phyloP scores from a whole-genome alignment of 2,113 vertebrate species.

The Mastomys natalensis region DNA sequence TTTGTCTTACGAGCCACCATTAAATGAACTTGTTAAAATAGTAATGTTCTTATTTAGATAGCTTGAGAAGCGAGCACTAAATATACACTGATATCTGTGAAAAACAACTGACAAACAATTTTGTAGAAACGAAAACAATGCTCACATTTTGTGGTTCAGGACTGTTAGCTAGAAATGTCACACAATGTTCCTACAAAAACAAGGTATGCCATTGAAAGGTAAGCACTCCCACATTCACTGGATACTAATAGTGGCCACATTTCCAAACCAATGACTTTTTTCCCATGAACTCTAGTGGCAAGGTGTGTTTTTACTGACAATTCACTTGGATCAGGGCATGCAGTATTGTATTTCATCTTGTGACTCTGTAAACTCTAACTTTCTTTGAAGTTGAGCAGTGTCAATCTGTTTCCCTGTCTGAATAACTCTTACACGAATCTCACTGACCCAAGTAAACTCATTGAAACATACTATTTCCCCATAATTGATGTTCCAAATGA shows the following conservation, averaged over 20 bases:
- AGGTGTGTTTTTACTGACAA: constrained; percentile 86
- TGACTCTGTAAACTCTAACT: constrained; percentile 85
- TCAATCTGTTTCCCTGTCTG: constrained; percentile 86
- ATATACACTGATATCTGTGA: constrained; percentile 8
- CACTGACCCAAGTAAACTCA: constrained; percentile 83
- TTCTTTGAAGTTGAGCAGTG: constrained; percentile 90
- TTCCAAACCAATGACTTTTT: constrained; percentile 67
- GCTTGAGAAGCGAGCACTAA: background rate
- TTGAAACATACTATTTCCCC: constrained; percentile 71
- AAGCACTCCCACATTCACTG: constrained; percentile 60
- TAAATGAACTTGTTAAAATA: background rate
- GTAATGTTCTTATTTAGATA: background rate
- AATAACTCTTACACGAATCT: constrained; percentile 84
- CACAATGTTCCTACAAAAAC: constrained; percentile 64
- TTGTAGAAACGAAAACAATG: constrained; percentile 44
- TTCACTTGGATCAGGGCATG: constrained; percentile 86
- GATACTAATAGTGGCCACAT: constrained; percentile 61
- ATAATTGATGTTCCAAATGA: constrained; percentile 74
- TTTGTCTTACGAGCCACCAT: constrained; percentile 17
- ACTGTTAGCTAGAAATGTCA: constrained; percentile 67
- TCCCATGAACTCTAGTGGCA: constrained; percentile 77
- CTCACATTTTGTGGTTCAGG: constrained; percentile 57
- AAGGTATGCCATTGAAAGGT: constrained; percentile 67
- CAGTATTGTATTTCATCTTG: constrained; percentile 87
- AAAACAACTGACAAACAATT: constrained; percentile 43